phyloP scores from a whole-genome alignment of 2,888 invertebrate genomes.

The Monoplex corrugatus region DNA sequence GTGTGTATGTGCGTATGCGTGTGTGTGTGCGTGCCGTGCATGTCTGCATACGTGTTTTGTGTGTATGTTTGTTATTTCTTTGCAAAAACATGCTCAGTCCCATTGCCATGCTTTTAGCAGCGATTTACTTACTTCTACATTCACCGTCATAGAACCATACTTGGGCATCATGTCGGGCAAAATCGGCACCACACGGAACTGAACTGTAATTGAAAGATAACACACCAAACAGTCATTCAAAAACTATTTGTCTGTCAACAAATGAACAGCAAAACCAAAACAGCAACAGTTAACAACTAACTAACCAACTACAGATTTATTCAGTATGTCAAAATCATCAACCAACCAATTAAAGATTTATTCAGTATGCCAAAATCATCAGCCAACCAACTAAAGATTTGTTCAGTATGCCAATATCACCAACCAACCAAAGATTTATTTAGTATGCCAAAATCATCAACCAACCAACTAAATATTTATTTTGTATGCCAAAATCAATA shows the following conservation, averaged over 20 bases:
- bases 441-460: not conserved
- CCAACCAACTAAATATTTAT: not conserved
- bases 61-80: too few relatives aligned
- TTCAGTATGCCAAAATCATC: not conserved
- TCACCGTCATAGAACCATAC: constrained; percentile 94
- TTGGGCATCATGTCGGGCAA: constrained; percentile 95
- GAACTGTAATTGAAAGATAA: too few relatives aligned
- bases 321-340: not conserved
- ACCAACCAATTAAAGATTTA: too few relatives aligned
- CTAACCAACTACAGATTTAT: constrained; percentile 32
- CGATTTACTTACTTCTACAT: constrained; percentile 85
- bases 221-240: too few relatives aligned
- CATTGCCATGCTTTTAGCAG: not conserved
- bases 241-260: too few relatives aligned
- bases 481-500: not conserved
- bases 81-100: not conserved
- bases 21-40: not conserved
- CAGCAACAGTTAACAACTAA: too few relatives aligned
- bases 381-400: not conserved
- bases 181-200: constrained; percentile 95
- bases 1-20: not conserved
- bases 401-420: not conserved
- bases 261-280: too few relatives aligned
- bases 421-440: not conserved
- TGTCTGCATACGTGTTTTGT: too few relatives aligned